Evolutionary conservation across 2,113 vertebrate genomes (phyloP).

Genomic region (Todiramphus saurophagus): DNA sequence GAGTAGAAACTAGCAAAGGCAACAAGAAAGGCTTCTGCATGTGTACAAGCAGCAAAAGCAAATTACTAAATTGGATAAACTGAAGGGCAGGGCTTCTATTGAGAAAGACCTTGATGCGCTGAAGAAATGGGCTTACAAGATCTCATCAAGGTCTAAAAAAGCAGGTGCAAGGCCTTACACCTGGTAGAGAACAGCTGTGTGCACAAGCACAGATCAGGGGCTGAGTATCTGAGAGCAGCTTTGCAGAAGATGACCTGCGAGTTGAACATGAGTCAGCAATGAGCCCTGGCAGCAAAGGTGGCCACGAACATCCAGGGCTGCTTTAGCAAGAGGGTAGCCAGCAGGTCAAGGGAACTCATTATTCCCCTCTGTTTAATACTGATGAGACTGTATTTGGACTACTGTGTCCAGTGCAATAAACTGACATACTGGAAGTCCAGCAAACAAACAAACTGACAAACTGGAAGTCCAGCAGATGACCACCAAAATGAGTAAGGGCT

Average conservation of each 20-base stretch:
- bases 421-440: background rate
- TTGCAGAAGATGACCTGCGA: background rate
- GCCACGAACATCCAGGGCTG: background rate
- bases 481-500: background rate
- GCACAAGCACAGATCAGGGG: background rate
- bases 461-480: background rate
- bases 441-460: too few relatives aligned
- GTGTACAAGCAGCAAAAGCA: background rate
- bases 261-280: background rate
- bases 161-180: background rate
- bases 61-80: background rate
- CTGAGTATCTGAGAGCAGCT: background rate
- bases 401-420: background rate
- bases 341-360: background rate
- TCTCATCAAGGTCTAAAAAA: background rate
- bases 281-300: background rate
- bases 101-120: fast-evolving
- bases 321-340: background rate
- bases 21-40: background rate
- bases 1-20: background rate
- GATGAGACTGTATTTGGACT: background rate
- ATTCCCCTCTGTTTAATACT: background rate
- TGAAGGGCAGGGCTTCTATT: background rate
- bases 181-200: background rate
- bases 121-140: background rate